These are phyloP conservation scores for Eriosoma lanigerum DNA, from an alignment of 1,140 invertebrate species.

Conservation along the genomic window DNA sequence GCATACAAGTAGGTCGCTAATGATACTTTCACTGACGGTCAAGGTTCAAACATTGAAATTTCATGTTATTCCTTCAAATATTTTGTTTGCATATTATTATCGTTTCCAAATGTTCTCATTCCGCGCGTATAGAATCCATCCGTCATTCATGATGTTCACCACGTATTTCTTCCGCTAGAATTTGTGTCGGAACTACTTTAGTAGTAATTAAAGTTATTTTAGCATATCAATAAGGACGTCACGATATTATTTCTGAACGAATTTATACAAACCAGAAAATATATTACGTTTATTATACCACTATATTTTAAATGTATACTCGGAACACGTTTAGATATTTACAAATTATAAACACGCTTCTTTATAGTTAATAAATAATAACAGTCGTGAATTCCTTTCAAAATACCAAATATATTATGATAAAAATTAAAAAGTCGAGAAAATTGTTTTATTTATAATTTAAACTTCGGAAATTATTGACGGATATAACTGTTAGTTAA, in stretches of 20 bases:
- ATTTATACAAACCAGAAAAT: not conserved
- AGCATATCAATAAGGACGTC: not conserved
- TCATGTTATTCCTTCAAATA: conserved; percentile 4
- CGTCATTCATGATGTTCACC: not conserved
- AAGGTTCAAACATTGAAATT: conserved; percentile 50
- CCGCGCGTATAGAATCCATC: not conserved
- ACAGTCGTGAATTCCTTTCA: too few species aligned
- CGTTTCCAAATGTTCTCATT: not conserved
- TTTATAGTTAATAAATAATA: too few species aligned
- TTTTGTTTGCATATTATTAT: conserved; percentile 11
- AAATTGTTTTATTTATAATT: too few species aligned
- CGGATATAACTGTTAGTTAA: too few species aligned
- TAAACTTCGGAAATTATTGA: too few species aligned
- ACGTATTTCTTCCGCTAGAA: not conserved
- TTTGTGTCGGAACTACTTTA: not conserved
- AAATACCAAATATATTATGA: too few species aligned
- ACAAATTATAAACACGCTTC: too few species aligned
- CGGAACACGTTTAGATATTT: too few species aligned
- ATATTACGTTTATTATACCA: too few species aligned
- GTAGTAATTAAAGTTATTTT: conserved; percentile 6
- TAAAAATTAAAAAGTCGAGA: too few species aligned
- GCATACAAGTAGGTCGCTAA: conserved; percentile 24
- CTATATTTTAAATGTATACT: too few species aligned
- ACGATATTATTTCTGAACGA: not conserved
- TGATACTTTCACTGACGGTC: conserved; percentile 42